phyloP scores from a whole-genome alignment of 2,888 invertebrate genomes.

The Bimastos eiseni region DNA sequence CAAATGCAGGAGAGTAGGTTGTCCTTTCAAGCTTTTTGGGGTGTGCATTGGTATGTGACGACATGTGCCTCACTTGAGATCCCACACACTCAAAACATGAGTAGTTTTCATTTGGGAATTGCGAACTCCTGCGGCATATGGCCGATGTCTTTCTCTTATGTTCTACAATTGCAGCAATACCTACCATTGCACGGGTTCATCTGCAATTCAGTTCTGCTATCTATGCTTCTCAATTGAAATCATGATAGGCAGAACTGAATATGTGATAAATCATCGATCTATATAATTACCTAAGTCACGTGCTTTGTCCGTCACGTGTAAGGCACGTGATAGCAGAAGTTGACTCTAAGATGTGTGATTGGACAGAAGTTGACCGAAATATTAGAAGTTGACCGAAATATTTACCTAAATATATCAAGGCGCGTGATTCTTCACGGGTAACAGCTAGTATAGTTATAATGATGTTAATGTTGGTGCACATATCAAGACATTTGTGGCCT shows the following conservation, averaged over 20 bases:
- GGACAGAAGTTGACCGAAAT: no score
- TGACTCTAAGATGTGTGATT: no score
- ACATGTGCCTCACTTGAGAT: neutral
- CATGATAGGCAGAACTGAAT: neutral
- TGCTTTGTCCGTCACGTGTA: no score
- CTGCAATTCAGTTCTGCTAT: neutral
- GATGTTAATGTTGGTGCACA: neutral
- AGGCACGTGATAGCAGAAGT: no score
- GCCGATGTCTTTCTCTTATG: neutral
- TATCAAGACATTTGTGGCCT: neutral
- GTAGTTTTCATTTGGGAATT: neutral
- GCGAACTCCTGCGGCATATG: neutral
- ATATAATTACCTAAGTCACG: no score
- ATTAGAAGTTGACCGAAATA: no score
- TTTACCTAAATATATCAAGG: no score
- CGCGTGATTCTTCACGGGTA: no score
- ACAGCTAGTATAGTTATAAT: neutral
- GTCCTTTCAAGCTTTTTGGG: neutral
- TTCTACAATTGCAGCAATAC: neutral
- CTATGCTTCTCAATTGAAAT: neutral
- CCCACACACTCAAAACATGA: neutral
- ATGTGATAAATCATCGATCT: neutral
- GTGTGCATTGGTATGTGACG: neutral
- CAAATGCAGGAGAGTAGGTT: conserved; percentile 32
- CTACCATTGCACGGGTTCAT: no score